A percentile compares a stretch with the other conserved stretches of the same genome.
phyloP scores from a whole-genome alignment of 2,113 vertebrate species.

The Embiotoca jacksoni region DNA sequence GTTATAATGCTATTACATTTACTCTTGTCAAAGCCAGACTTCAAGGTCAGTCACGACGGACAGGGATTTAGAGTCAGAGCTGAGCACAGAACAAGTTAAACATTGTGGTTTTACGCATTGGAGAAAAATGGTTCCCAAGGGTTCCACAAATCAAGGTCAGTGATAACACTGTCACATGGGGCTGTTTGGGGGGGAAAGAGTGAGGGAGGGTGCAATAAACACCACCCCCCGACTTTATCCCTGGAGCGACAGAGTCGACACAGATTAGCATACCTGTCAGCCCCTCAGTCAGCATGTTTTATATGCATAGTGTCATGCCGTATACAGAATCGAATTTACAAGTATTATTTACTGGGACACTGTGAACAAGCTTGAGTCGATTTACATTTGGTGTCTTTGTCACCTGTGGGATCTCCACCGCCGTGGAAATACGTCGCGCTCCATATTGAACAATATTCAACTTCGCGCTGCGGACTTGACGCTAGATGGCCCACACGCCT shows the following conservation, averaged over 20 bases:
- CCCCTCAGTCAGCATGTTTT: slow-evolving; percentile 12
- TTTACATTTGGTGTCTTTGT: not conserved
- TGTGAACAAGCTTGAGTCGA: not conserved
- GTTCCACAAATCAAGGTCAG: slow-evolving; percentile 64
- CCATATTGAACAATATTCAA: too few relatives aligned
- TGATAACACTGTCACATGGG: slow-evolving; percentile 28
- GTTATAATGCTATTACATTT: slow-evolving; percentile 65
- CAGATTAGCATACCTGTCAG: slow-evolving; percentile 20
- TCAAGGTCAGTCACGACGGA: slow-evolving; percentile 73
- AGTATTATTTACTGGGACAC: slow-evolving; percentile 9
- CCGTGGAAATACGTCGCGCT: not conserved
- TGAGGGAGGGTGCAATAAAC: not conserved
- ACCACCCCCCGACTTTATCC: slow-evolving; percentile 12
- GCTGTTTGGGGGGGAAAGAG: slow-evolving; percentile 6
- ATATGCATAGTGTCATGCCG: not conserved
- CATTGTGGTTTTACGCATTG: slow-evolving; percentile 54
- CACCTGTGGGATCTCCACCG: not conserved
- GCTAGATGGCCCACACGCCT: not conserved
- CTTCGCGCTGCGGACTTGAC: not conserved
- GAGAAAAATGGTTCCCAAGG: slow-evolving; percentile 52
- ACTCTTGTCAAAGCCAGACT: slow-evolving; percentile 58
- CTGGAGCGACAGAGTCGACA: slow-evolving; percentile 14
- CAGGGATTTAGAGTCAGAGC: slow-evolving; percentile 62
- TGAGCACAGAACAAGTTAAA: slow-evolving; percentile 64
- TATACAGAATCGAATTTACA: slow-evolving; percentile 16